Evolutionary conservation across 2,797 vertebrate genomes (phyloP).

Genomic region (Epinephelus malabaricus): DNA sequence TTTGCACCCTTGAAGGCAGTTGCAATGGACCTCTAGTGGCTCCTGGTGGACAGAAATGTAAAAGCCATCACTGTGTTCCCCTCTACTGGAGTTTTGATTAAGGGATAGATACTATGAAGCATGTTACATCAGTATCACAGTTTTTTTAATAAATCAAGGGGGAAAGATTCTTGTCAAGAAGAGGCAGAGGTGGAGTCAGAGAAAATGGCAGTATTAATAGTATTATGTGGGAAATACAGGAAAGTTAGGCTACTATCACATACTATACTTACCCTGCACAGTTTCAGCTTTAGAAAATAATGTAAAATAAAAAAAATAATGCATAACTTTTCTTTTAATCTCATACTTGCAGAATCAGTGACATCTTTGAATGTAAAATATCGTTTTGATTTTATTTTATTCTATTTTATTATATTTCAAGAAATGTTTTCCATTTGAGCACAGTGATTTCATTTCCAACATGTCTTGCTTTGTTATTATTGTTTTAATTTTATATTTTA

Average conservation of each 20-base stretch:
- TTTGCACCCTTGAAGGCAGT: not conserved
- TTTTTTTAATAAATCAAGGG: not conserved
- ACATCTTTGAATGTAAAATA: not conserved
- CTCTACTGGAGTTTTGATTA: not conserved
- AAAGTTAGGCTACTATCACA: not conserved
- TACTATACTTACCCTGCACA: not conserved
- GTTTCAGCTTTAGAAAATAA: not conserved
- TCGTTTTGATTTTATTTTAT: no score
- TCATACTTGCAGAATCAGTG: not conserved
- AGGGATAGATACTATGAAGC: not conserved
- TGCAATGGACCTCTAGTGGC: constrained; percentile 30
- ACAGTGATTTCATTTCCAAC: not conserved
- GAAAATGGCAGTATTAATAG: not conserved
- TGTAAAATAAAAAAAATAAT: not conserved
- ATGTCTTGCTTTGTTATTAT: not conserved
- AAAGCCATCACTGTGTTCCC: not conserved
- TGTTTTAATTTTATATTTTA: not conserved
- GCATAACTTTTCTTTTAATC: not conserved
- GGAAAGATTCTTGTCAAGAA: no score
- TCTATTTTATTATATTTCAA: not conserved
- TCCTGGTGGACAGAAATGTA: constrained; percentile 44
- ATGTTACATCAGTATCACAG: not conserved
- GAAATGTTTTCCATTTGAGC: not conserved
- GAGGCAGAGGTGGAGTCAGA: no score
- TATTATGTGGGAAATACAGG: not conserved